Conservation (phyloP, 2,888 invertebrate species). For the Spodoptera littoralis region DNA sequence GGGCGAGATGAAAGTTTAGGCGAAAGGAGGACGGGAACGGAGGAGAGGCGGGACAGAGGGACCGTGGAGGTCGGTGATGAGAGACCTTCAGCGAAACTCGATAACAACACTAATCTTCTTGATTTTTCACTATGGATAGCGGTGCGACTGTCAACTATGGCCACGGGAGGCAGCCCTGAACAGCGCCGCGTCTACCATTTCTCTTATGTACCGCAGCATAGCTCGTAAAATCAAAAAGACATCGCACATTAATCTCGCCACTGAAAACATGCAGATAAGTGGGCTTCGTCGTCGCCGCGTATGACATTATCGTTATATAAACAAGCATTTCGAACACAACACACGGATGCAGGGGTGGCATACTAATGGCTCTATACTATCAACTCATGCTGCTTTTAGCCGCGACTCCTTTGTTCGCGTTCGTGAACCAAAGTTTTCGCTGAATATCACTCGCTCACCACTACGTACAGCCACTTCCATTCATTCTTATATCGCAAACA, state of each 20-base stretch:
- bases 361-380: constrained; percentile 78
- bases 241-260: constrained; percentile 83
- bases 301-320: constrained; percentile 62
- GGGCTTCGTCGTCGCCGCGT: constrained; percentile 70
- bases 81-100: constrained; percentile 88
- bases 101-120: constrained; percentile 77
- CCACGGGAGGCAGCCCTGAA: constrained; percentile 63
- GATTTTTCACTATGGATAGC: constrained; percentile 86
- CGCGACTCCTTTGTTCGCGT: constrained; percentile 66
- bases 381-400: constrained; percentile 77
- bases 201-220: constrained; percentile 76
- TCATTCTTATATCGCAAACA: constrained; percentile 80
- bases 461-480: constrained; percentile 61
- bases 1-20: constrained; percentile 75
- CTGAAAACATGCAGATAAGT: constrained; percentile 83
- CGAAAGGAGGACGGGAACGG: constrained; percentile 59
- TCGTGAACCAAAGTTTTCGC: constrained; percentile 75
- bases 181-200: constrained; percentile 64
- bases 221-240: constrained; percentile 85
- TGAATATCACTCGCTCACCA: constrained; percentile 87
- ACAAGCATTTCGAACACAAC: constrained; percentile 81
- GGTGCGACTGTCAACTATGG: constrained; percentile 72
- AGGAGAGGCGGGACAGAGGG: constrained; percentile 55
- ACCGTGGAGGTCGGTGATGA: constrained; percentile 76
- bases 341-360: constrained; percentile 83